These are phyloP conservation scores for Xiphophorus maculatus DNA, from an alignment of 2,113 vertebrate genomes.

Conservation along the genomic window DNA sequence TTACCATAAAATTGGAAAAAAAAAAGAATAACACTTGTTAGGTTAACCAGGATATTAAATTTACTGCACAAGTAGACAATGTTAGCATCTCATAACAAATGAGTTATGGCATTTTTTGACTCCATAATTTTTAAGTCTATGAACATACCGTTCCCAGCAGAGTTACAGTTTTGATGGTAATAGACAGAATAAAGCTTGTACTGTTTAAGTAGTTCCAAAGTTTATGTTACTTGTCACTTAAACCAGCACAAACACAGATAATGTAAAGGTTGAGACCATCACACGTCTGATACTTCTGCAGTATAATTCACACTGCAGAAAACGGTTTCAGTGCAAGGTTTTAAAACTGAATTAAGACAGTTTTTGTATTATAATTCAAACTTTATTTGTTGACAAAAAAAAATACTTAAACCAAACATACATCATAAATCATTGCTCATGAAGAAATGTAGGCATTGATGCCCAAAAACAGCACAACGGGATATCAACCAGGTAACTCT, in stretches of 20 bases:
- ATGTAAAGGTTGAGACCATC: background rate
- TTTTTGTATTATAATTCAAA: background rate
- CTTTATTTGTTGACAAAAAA: constrained; percentile 33
- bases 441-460: background rate
- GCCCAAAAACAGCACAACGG: constrained; percentile 78
- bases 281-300: too few relatives aligned
- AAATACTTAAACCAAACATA: constrained; percentile 11
- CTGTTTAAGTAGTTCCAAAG: background rate
- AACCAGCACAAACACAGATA: background rate
- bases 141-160: background rate
- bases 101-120: too few relatives aligned
- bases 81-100: background rate
- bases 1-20: too few relatives aligned
- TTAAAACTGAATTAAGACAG: background rate
- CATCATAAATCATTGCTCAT: background rate
- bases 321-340: background rate
- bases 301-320: too few relatives aligned
- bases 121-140: background rate
- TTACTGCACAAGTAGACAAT: background rate
- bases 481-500: constrained; percentile 87
- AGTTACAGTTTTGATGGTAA: background rate
- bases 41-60: background rate
- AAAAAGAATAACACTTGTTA: too few relatives aligned
- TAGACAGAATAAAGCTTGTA: background rate
- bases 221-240: too few relatives aligned